Conservation (phyloP, 2,113 vertebrate genomes). For the Epinephelus cyanopodus region DNA sequence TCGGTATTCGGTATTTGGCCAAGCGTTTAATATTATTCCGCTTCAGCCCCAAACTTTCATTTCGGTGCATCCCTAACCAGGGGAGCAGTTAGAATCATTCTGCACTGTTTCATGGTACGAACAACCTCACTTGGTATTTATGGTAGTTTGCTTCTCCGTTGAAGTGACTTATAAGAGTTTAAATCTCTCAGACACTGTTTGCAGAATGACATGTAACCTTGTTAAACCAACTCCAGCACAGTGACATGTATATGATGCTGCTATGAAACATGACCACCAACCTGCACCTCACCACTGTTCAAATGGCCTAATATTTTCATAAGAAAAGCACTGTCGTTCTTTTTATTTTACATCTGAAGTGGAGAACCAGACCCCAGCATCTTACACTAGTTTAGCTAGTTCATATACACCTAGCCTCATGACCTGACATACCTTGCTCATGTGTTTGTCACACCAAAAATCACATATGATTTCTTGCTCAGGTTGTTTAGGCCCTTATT, state of each 20-base stretch:
- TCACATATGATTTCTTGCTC: neutral
- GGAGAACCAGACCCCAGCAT: neutral
- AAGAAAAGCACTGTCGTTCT: neutral
- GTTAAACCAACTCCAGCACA: neutral
- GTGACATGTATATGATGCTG: neutral
- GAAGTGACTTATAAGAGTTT: neutral
- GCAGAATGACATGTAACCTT: neutral
- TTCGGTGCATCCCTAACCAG: no score
- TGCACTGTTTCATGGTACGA: neutral
- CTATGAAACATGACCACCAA: conserved; percentile 17
- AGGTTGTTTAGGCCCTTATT: neutral
- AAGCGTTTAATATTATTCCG: no score
- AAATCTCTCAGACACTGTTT: neutral
- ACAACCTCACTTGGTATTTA: neutral
- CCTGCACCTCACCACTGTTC: neutral
- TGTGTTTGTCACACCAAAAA: neutral
- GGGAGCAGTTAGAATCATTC: neutral
- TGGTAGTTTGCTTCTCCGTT: no score
- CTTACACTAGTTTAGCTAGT: neutral
- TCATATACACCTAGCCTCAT: neutral
- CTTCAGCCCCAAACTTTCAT: no score
- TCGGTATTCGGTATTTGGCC: no score
- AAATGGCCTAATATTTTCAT: conserved; percentile 10
- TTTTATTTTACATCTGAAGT: conserved; percentile 39
- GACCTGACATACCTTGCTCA: neutral